These are phyloP conservation scores for Eulemur albifrons DNA, from an alignment of 2,797 vertebrate genomes.

Conservation along the genomic window DNA sequence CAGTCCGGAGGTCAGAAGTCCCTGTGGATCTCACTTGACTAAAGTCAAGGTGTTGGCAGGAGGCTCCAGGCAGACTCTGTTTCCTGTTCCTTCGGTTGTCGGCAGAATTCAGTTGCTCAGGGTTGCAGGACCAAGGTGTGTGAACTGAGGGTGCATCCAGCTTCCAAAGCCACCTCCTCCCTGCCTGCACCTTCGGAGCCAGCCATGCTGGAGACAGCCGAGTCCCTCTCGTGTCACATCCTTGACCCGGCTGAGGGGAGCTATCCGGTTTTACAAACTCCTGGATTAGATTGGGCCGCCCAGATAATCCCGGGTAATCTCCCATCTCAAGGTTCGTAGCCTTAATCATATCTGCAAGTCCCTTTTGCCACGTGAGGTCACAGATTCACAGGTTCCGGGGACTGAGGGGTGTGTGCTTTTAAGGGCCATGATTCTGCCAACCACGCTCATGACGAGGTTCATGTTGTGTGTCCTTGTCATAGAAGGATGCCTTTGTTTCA, in stretches of 20 bases:
- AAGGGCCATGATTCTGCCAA: not conserved
- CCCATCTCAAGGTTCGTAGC: not conserved
- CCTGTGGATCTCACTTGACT: not conserved
- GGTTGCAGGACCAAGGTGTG: not conserved
- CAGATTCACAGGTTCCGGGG: not conserved
- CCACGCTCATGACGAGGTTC: not conserved
- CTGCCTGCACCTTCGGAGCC: not conserved
- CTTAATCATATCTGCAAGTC: not conserved
- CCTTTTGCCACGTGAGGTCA: not conserved
- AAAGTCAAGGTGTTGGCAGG: not conserved
- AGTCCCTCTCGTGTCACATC: not conserved
- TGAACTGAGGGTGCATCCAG: not conserved
- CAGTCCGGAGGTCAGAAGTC: not conserved
- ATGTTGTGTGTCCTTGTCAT: not conserved
- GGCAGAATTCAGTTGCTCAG: not conserved
- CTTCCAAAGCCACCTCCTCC: not conserved
- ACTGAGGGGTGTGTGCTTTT: not conserved
- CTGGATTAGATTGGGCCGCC: not conserved
- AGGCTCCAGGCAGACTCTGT: not conserved
- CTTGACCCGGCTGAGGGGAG: not conserved
- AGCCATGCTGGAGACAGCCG: not conserved
- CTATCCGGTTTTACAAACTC: not conserved
- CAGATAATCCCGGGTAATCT: not conserved
- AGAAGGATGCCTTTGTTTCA: not conserved
- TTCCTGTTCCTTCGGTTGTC: not conserved